phyloP scores from a whole-genome alignment of 2,888 invertebrate species.

The Lomographa bimaculata region DNA sequence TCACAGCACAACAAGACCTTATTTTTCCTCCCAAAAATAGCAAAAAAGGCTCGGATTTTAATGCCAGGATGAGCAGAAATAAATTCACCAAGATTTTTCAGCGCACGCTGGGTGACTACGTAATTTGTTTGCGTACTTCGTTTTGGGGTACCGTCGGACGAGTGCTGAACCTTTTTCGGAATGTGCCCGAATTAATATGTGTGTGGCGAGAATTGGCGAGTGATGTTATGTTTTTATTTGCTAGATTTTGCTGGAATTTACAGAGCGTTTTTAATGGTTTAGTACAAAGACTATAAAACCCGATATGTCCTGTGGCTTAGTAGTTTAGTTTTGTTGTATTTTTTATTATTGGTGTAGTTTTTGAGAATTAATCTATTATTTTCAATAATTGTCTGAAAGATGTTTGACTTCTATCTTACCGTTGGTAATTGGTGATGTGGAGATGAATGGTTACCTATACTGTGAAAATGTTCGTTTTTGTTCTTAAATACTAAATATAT shows the following conservation, averaged over 20 bases:
- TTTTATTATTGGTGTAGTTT: no score
- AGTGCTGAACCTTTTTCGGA: constrained; percentile 23
- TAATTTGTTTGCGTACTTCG: constrained; percentile 56
- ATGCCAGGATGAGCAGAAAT: constrained; percentile 60
- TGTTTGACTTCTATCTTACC: no score
- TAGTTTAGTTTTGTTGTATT: no score
- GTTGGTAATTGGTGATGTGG: no score
- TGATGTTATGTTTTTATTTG: constrained; percentile 31
- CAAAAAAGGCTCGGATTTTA: constrained; percentile 57
- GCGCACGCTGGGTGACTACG: constrained; percentile 58
- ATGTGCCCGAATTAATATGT: constrained; percentile 31
- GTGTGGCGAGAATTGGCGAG: constrained; percentile 27
- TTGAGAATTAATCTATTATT: no score
- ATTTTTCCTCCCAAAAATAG: constrained; percentile 48
- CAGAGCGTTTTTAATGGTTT: constrained; percentile 1
- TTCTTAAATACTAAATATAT: no score
- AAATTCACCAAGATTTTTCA: constrained; percentile 71
- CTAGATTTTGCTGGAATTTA: constrained; percentile 23
- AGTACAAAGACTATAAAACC: no score
- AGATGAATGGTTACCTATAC: no score
- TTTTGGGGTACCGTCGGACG: constrained; percentile 37
- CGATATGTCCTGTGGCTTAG: no score
- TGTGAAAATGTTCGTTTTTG: no score
- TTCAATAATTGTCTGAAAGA: no score
- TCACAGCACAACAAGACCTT: constrained; percentile 9